Percentiles rank a stretch among this genome's conserved stretches.
These are phyloP conservation scores for Dicentrarchus labrax DNA, from an alignment of 2,113 vertebrate genomes.

Conservation along the genomic window DNA sequence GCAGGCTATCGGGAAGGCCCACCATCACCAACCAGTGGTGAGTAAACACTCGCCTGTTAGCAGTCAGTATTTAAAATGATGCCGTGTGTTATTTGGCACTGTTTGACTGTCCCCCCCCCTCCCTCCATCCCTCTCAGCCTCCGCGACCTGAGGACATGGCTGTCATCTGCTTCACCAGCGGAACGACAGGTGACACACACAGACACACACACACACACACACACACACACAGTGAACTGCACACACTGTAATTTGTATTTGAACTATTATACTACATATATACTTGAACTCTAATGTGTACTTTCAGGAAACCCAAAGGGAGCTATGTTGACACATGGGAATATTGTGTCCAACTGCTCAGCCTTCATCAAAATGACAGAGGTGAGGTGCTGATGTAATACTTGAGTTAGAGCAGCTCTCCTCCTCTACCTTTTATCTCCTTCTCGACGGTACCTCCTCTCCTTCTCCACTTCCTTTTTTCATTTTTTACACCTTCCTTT, in stretches of 20 bases:
- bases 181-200: conserved; percentile 79
- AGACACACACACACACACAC: not conserved
- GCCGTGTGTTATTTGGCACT: not conserved
- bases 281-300: not conserved
- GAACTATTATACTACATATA: not conserved
- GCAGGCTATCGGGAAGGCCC: conserved; percentile 86
- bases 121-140: conserved; percentile 61
- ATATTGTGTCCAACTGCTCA: conserved; percentile 90
- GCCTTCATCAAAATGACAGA: conserved; percentile 88
- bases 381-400: conserved; percentile 80
- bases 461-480: not conserved
- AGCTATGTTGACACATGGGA: conserved; percentile 91
- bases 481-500: too few species aligned
- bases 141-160: conserved; percentile 81
- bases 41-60: conserved; percentile 56
- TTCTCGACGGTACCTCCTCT: not conserved
- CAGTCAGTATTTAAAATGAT: not conserved
- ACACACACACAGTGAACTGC: not conserved
- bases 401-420: too few species aligned
- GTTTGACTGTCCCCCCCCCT: not conserved
- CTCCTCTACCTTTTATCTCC: too few species aligned
- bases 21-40: conserved; percentile 86
- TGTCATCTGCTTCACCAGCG: conserved; percentile 86
- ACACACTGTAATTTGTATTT: not conserved
- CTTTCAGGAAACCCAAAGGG: conserved; percentile 93